Base-by-base conservation (phyloP, 2,113 vertebrate genomes). In the Paradoxurus hermaphroditus region DNA sequence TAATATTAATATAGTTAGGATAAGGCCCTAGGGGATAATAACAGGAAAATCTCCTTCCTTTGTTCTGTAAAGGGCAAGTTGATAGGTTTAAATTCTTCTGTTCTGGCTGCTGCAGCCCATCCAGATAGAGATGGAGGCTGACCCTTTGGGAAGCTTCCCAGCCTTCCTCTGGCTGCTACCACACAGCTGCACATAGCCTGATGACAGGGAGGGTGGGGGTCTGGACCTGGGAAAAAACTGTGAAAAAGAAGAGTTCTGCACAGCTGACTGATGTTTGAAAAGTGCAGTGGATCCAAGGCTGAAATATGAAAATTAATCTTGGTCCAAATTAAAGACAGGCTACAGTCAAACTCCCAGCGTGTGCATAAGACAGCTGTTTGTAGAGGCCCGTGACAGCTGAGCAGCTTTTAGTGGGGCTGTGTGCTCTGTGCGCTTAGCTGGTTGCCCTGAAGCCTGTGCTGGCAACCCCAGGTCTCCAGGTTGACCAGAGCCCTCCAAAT, bases 381-480 rank as follows among this genome's bases (percentile, higher is more conserved):
- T n/a, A 77, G 53, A 81, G 21, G 31, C 27, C 8, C 1, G 1
- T 0, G 1, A 63, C 1, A 51, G 5, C 18, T 6, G 18, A 41
- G 53, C 10, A 51, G 63, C 18, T 8, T 8, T 56, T 4, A 2
- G 77, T 0, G 14, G 62, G 25, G 23, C 51, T 23, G 59, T 0
- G 0, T 36, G 44, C 34, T 39, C 36, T 21, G 4, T 41, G 41
- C 21, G 1, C 29, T 46, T 73, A 56, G 5, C 77, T 81, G 25
- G 34, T 25, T 34, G 11, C 27, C 81, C 79, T 34, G 25, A 6
- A 53, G 56, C 3, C 59, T 86, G 19, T 49, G 36, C n/a, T 23
- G 5, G 21, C 59, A 75, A 4, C 31, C 41, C 10, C 49, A 12
- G 63, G 83, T 70, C 56, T 87, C 27, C 4, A 1, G 41, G 56